Base-by-base conservation (phyloP, 2,113 vertebrate genomes). In the Chamaetylas fuelleborni region DNA sequence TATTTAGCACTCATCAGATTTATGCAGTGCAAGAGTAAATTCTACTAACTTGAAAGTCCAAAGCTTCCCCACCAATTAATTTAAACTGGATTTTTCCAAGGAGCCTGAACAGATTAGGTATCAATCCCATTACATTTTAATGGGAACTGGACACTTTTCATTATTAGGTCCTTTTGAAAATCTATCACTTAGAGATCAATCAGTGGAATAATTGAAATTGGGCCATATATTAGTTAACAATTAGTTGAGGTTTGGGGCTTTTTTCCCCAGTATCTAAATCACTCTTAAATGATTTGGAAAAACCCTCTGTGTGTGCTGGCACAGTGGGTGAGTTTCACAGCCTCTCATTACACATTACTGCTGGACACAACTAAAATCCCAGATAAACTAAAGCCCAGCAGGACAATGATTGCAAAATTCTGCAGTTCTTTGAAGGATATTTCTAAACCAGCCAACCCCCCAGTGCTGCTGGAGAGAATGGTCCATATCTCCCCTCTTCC, bases 51-150 rank as follows among this genome's bases (percentile, higher is more conserved):
- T 0, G 0, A 47, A 90, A 94, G 53, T 40, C 28, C 4, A 11
- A 90, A 90, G 79, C 31, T 90, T 83, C 47, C 87, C 28, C 58
- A 40, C 47, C 10, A 8, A 62, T 95, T 88, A 80, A 91, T 94
- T 90, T 81, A 72, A 80, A 77, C 62, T 81, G 64, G 58, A 60
- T 90, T 92, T 96, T 96, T 88, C 76, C 91, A 40, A 58, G 82
- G 28, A 69, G 8, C 36, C 65, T 71, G 67, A 86, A 76, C 22
- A 81, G 80, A 60, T 90, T 94, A 93, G 40, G n/a, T 74, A 88
- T 71, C 90, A 94, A 94, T 90, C 36, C 48, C 57, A 84, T 94
- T 84, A 86, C 47, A 42, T 61, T 90, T 86, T 93, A 88, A 73
- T 93, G 29, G 92, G 36, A 93, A 71, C 18, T 2, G 62, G 80